Percentiles rank a stretch among this genome's conserved stretches.
These are phyloP conservation scores for Lampris incognitus DNA, from an alignment of 2,113 vertebrate genomes.

Conservation along the genomic window DNA sequence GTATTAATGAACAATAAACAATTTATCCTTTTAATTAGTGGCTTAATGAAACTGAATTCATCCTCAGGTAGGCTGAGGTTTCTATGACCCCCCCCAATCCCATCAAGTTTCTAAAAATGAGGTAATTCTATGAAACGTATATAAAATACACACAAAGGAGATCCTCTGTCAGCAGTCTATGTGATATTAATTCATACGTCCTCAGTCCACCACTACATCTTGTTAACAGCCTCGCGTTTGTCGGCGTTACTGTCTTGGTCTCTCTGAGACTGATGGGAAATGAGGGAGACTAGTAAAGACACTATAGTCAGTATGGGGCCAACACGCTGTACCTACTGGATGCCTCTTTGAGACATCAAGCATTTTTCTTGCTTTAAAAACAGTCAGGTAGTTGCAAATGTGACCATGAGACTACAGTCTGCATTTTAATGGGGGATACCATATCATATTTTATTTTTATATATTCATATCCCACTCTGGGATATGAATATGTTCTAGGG, in stretches of 20 bases:
- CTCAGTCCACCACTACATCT: not conserved
- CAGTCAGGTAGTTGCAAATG: too few species aligned
- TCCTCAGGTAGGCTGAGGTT: not conserved
- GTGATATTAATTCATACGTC: not conserved
- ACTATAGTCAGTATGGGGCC: not conserved
- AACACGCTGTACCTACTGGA: too few species aligned
- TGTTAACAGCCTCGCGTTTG: not conserved
- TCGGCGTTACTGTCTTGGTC: not conserved
- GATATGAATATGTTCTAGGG: too few species aligned
- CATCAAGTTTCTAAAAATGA: too few species aligned
- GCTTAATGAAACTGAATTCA: conserved; percentile 11
- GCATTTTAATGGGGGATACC: too few species aligned
- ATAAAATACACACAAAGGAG: too few species aligned
- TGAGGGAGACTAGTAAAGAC: not conserved
- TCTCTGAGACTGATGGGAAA: not conserved
- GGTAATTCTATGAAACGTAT: too few species aligned
- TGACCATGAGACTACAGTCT: too few species aligned
- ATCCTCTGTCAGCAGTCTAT: too few species aligned
- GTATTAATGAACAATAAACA: conserved; percentile 28
- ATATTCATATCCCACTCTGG: too few species aligned
- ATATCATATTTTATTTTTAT: too few species aligned
- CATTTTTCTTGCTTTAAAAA: not conserved
- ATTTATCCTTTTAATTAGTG: conserved; percentile 38
- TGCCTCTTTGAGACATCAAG: not conserved
- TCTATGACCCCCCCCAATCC: too few species aligned